A percentile compares a stretch with the other conserved stretches of the same genome.
Evolutionary conservation across 2,113 vertebrate genomes (phyloP).

Genomic region (Marmota flaviventris): DNA sequence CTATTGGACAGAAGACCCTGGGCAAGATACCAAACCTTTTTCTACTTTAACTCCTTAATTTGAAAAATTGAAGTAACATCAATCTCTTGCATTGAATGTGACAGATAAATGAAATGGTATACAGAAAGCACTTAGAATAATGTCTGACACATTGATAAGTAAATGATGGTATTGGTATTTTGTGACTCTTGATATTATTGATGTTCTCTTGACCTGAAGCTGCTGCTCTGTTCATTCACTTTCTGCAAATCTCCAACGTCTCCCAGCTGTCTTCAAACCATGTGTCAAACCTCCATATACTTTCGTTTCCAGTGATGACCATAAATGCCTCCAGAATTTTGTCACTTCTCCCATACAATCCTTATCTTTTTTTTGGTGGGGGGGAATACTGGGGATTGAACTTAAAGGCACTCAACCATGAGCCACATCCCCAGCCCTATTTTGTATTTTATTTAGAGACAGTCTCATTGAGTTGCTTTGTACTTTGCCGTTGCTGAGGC

Average conservation of each 20-base stretch:
- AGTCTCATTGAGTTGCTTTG: no score
- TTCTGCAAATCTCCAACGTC: background rate
- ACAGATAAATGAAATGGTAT: background rate
- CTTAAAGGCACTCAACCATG: no score
- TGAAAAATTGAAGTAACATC: no score
- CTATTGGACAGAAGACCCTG: background rate
- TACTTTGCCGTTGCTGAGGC: no score
- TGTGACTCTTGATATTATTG: background rate
- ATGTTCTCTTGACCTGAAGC: background rate
- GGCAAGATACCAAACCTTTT: background rate
- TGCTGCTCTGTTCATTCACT: background rate
- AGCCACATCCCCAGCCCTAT: no score
- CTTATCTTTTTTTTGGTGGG: rapidly evolving
- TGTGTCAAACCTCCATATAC: background rate
- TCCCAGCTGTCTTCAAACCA: background rate
- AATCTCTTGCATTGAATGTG: no score
- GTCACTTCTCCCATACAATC: background rate
- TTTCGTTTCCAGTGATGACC: background rate
- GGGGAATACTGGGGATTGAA: no score
- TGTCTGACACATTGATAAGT: background rate
- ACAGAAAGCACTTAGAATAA: background rate
- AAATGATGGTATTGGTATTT: background rate
- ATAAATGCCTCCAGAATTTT: background rate
- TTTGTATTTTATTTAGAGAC: no score
- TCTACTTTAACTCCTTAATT: background rate